A percentile compares a stretch with the other conserved stretches of the same genome.
phyloP scores from a whole-genome alignment of 2,113 vertebrate species.

The Oreochromis spilurus region DNA sequence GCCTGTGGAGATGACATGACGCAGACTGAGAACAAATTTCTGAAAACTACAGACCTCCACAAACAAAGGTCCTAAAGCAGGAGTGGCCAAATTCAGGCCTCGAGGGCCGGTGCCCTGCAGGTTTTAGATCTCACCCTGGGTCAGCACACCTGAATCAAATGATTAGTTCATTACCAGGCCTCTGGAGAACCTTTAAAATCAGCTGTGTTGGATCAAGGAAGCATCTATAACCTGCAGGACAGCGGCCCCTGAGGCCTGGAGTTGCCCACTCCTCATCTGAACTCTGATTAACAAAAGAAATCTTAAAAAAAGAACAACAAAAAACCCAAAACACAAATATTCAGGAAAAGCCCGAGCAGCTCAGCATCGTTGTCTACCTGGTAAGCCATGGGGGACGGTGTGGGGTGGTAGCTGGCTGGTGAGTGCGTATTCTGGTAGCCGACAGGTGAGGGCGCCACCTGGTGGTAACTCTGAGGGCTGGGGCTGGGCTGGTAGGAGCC shows the following conservation, averaged over 20 bases:
- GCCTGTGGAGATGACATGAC: conserved; percentile 66
- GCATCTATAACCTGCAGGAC: neutral
- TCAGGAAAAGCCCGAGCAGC: rapidly evolving
- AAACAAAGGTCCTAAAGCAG: neutral
- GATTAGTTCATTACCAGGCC: neutral
- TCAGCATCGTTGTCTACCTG: conserved; percentile 70
- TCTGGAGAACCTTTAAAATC: neutral
- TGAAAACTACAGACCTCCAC: neutral
- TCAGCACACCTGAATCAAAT: neutral
- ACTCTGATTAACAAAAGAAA: neutral
- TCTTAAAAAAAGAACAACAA: neutral
- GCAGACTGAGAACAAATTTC: neutral
- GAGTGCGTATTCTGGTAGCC: conserved; percentile 95
- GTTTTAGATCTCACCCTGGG: rapidly evolving
- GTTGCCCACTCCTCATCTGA: rapidly evolving
- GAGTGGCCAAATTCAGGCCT: rapidly evolving
- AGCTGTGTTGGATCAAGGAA: neutral
- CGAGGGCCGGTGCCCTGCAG: neutral
- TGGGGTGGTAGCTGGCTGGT: conserved; percentile 91
- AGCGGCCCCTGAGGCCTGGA: neutral
- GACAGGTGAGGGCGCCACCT: conserved; percentile 89
- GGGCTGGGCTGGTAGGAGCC: conserved; percentile 94
- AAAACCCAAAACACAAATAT: neutral
- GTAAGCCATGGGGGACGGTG: conserved; percentile 91
- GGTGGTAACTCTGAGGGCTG: conserved; percentile 92